Evolutionary conservation across 2,888 invertebrate species (phyloP).

Genomic region (Ophion slaviceki): DNA sequence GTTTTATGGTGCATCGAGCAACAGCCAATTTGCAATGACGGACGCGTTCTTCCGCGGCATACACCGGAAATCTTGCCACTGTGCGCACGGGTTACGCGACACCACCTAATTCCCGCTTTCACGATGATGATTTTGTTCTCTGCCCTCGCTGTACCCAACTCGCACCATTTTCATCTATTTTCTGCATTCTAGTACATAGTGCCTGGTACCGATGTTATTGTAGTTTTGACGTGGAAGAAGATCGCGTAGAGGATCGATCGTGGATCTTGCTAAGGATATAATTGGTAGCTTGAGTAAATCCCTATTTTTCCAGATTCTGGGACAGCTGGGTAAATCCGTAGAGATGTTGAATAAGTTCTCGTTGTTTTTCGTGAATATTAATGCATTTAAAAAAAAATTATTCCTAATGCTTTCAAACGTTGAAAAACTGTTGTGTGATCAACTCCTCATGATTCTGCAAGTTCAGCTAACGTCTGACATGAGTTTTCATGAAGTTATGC

Average conservation of each 20-base stretch:
- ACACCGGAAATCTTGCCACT: conserved; percentile 46
- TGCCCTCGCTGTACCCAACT: conserved; percentile 33
- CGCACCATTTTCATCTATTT: conserved; percentile 40
- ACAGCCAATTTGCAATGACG: conserved; percentile 66
- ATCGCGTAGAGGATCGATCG: not conserved
- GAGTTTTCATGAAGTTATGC: too few relatives aligned
- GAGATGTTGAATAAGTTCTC: too few relatives aligned
- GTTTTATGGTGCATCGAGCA: conserved; percentile 57
- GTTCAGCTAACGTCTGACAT: too few relatives aligned
- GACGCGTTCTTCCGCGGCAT: conserved; percentile 39
- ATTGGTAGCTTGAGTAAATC: not conserved
- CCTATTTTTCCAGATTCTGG: not conserved
- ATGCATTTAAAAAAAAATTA: too few relatives aligned
- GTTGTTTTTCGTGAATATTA: too few relatives aligned
- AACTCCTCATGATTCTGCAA: too few relatives aligned
- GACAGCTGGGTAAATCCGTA: not conserved
- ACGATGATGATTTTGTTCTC: conserved; percentile 27
- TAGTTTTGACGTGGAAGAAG: not conserved
- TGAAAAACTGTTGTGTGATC: too few relatives aligned
- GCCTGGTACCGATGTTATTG: not conserved
- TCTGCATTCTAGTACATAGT: not conserved
- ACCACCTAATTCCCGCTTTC: conserved; percentile 62
- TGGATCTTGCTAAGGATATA: conserved; percentile 2
- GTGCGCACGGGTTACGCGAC: conserved; percentile 60
- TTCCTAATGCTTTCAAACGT: too few relatives aligned